Evolutionary conservation across 2,797 vertebrate species (phyloP).

Genomic region (Coluber constrictor): DNA sequence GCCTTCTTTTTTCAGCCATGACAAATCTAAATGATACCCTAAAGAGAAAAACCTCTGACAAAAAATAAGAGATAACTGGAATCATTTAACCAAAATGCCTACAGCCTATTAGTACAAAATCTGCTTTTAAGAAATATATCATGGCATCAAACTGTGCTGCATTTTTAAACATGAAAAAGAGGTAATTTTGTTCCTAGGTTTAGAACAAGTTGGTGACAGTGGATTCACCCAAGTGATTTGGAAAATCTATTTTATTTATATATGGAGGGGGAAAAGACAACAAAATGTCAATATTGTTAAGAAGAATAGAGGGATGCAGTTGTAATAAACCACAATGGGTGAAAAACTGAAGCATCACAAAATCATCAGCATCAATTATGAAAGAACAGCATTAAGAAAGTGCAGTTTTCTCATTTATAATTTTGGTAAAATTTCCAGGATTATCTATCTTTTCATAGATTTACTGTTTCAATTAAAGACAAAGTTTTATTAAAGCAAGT

Average conservation of each 20-base stretch:
- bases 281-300: neutral
- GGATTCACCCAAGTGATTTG: neutral
- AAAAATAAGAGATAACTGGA: neutral
- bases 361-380: neutral
- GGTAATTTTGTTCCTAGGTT: neutral
- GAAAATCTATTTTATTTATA: neutral
- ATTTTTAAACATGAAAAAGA: neutral
- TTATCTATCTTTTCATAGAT: neutral
- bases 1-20: slow-evolving; percentile 1
- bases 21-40: neutral
- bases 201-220: neutral
- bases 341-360: neutral
- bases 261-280: neutral
- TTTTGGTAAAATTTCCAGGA: neutral
- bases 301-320: neutral
- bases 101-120: neutral
- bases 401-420: neutral
- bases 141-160: neutral
- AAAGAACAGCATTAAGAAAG: neutral
- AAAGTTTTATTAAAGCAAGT: neutral
- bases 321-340: neutral
- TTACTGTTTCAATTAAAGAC: neutral
- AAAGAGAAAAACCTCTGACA: neutral
- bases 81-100: slow-evolving; percentile 2
- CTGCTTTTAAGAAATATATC: neutral